Evolutionary conservation across 2,888 invertebrate species (phyloP), one percentile per base, ranked within the genome.

Genomic region (Leptopilina drosophilae): DNA sequence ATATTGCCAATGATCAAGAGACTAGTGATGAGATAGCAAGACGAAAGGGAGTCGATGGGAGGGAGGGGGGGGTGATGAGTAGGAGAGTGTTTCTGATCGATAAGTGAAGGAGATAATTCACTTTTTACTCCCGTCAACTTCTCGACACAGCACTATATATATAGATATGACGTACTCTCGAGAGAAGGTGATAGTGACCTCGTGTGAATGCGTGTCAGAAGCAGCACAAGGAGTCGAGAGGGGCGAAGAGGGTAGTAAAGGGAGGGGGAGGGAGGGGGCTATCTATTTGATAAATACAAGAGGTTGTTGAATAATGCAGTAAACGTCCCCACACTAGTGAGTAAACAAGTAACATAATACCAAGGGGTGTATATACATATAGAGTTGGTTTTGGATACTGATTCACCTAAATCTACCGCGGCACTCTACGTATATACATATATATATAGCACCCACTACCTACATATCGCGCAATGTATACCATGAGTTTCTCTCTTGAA

Each of bases 251-350:
- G 42, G 6, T 5, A 5, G 8, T 7, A 20, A 20, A 20, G 1
- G 33, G 33, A 33, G 33, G 33, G 33, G 33, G 26, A 26, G 42
- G 6, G 42, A 5, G 8, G 42, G 78, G 85, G 86, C 88, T 88
- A 89, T 90, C 89, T 87, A 86, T 87, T 88, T 90, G 90, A 90
- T 91, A 90, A 91, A 91, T 90, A 90, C 87, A 85, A 87, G 82
- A 82, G 85, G 79, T 82, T 85, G 86, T 87, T 90, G 89, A 90
- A 90, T 90, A 90, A 90, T 90, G 89, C 89, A 90, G 83, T 83
- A 83, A 78, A 76, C 85, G 86, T 86, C 84, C 81, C 84, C 73
- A 83, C 84, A 84, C 87, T 81, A 82, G 83, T 84, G 84, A 85
- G 87, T 86, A 87, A 88, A 88, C 87, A 87, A 88, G 87, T 85